These are phyloP conservation scores for Barypeithes pellucidus DNA, from an alignment of 2,888 invertebrate species.

Conservation along the genomic window DNA sequence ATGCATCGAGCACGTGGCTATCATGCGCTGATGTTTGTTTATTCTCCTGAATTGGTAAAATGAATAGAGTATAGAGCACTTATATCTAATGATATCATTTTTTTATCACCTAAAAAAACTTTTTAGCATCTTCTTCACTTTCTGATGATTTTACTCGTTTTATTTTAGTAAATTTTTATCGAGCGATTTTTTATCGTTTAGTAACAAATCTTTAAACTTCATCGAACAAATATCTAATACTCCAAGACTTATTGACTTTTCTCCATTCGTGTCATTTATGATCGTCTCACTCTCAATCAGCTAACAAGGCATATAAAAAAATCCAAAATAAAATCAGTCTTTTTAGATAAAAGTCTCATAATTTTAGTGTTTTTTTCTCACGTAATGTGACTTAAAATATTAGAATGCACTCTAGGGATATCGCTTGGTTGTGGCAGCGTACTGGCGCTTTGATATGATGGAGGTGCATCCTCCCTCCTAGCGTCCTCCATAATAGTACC, in stretches of 20 bases:
- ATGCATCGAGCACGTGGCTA: too few species aligned
- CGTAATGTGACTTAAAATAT: slow-evolving; percentile 6
- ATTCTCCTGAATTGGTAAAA: too few species aligned
- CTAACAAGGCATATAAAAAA: background rate
- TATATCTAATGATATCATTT: too few species aligned
- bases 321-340: background rate
- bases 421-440: background rate
- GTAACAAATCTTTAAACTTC: too few species aligned
- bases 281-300: background rate
- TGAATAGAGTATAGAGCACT: too few species aligned
- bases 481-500: slow-evolving; percentile 60
- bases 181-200: too few species aligned
- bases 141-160: too few species aligned
- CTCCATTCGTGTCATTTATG: background rate
- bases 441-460: slow-evolving; percentile 56
- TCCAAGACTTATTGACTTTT: background rate
- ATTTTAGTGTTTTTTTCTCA: background rate
- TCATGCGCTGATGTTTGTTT: too few species aligned
- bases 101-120: too few species aligned
- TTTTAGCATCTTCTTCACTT: too few species aligned
- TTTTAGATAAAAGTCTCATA: slow-evolving; percentile 6
- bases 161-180: too few species aligned
- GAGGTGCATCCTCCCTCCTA: slow-evolving; percentile 59
- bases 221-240: too few species aligned
- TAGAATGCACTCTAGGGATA: slow-evolving; percentile 26